Percentiles rank a stretch among this genome's conserved stretches.
Conservation (phyloP, 2,888 invertebrate species). For the Uloborus plumipes region DNA sequence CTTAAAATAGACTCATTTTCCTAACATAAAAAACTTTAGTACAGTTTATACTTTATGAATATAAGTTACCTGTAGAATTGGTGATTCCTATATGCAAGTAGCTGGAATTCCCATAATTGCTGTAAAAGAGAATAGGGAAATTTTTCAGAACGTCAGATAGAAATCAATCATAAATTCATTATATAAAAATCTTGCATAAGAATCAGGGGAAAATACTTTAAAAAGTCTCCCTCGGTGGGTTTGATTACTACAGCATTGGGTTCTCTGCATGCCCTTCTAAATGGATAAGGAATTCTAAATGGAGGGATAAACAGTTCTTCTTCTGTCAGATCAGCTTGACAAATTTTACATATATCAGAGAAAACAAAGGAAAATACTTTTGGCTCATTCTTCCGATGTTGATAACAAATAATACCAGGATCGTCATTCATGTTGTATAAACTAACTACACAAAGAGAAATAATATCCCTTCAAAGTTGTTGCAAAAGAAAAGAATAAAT, state of each 20-base stretch:
- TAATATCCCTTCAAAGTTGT: too few species aligned
- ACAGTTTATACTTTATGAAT: too few species aligned
- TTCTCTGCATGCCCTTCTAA: slow-evolving; percentile 84
- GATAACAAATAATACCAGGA: slow-evolving; percentile 83
- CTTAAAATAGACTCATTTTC: too few species aligned
- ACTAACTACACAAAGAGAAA: too few species aligned
- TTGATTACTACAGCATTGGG: slow-evolving; percentile 87
- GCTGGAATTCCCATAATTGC: slow-evolving; percentile 77
- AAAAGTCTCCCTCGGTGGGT: slow-evolving; percentile 88
- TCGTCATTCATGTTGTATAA: slow-evolving; percentile 42
- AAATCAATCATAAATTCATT: not conserved
- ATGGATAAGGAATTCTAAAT: slow-evolving; percentile 85
- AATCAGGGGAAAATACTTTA: slow-evolving; percentile 75
- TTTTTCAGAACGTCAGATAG: not conserved
- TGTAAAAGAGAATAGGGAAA: slow-evolving; percentile 72
- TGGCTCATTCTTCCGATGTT: slow-evolving; percentile 85
- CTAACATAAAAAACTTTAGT: too few species aligned
- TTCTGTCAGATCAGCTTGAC: slow-evolving; percentile 71
- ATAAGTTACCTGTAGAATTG: slow-evolving; percentile 76
- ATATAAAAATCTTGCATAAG: not conserved
- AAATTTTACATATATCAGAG: slow-evolving; percentile 84
- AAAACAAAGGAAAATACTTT: slow-evolving; percentile 84
- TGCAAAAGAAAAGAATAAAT: too few species aligned
- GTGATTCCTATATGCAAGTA: slow-evolving; percentile 93
- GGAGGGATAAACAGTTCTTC: slow-evolving; percentile 78